Evolutionary conservation across 1,140 invertebrate species (phyloP), one percentile per base, ranked within the genome.

Genomic region (Lordiphosa collinella): DNA sequence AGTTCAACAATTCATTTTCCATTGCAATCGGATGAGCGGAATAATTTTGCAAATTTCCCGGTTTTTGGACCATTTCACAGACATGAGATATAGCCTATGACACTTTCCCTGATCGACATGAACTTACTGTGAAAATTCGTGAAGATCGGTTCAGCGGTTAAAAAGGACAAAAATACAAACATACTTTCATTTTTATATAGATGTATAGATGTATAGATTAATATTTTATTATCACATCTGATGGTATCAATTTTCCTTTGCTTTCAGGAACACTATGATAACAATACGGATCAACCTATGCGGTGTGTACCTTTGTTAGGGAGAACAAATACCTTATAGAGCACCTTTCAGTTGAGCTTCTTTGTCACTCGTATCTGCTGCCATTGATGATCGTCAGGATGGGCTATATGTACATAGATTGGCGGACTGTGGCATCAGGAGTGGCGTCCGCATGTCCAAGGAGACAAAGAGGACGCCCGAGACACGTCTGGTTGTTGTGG

Each of bases 401-500:
- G 92, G 95, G 12, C 90, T 99, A 38, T 99, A 99, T 89, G 92
- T 98, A n/a, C n/a, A n/a, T n/a, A n/a, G n/a, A n/a, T n/a, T n/a
- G n/a, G 73, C 92, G 94, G 95, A 29, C 91, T 98, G 36, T 98
- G 96, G 96, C 93, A 93, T 72, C 94, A 94, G 34, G 92, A 94
- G 94, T 1, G 94, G 93, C 5, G 93, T 93, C 0, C 92, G 91
- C 40, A 91, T 92, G 67, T 92, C 91, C 18, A 91, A 91, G 9
- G 91, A 92, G 68, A 58, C 90, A 96, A 38, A 91, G 95, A 40
- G 95, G 96, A 10, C 96, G 97, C 88, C 95, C 91, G 97, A 54
- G 97, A 99, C 97, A 1, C 91, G 96, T 59, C 94, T 99, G 91
- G 96, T 99, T 1, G 92, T 98, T 8, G 94, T 98, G 4, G 97